These are phyloP conservation scores for Rhynchotus rufescens DNA, from an alignment of 2,797 vertebrate species.

Conservation along the genomic window DNA sequence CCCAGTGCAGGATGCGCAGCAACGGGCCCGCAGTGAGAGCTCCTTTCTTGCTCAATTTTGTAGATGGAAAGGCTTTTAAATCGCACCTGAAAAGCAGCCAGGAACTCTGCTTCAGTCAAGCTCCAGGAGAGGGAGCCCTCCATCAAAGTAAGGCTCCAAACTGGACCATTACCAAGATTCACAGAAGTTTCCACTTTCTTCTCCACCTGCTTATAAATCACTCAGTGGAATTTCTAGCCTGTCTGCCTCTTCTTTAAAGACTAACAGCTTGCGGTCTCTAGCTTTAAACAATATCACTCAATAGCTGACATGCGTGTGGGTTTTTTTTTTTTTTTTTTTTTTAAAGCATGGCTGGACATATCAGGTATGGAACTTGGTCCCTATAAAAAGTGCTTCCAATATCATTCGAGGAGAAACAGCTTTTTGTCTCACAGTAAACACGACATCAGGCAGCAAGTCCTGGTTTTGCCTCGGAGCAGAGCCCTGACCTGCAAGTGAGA, in stretches of 20 bases:
- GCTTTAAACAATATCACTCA: conserved; percentile 48
- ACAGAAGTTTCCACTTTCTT: conserved; percentile 54
- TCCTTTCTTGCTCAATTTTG: background rate
- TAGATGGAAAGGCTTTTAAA: background rate
- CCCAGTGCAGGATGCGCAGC: background rate
- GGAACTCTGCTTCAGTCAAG: background rate
- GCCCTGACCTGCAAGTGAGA: background rate
- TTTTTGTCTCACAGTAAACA: background rate
- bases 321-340: background rate
- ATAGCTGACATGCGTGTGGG: background rate
- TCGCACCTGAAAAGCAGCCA: background rate
- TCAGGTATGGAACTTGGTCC: background rate
- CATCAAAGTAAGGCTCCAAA: conserved; percentile 30
- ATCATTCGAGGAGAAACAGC: background rate
- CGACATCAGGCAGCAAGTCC: background rate
- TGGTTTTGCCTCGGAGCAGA: background rate
- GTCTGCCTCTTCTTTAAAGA: conserved; percentile 52
- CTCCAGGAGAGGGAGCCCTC: conserved; percentile 78
- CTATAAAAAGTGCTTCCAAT: background rate
- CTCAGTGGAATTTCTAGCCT: conserved; percentile 50
- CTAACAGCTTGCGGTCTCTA: conserved; percentile 21
- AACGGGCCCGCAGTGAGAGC: background rate
- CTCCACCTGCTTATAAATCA: conserved; percentile 56
- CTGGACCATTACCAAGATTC: background rate
- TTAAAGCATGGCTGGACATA: background rate